Evolutionary conservation across 2,797 vertebrate genomes (phyloP).

Genomic region (Streptopelia turtur): DNA sequence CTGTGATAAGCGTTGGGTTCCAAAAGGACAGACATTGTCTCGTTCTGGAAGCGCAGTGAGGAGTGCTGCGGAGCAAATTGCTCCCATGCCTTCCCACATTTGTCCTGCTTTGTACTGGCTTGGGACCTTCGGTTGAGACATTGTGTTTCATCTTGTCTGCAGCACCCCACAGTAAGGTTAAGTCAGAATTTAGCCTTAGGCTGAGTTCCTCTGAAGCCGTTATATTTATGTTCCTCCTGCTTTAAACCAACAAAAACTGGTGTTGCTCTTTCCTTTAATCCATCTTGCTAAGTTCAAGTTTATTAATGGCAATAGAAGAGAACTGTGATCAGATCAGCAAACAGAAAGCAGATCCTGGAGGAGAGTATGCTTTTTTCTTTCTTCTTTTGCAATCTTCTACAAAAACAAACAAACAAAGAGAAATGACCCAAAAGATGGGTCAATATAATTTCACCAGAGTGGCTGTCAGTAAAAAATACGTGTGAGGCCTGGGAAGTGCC

Average conservation of each 20-base stretch:
- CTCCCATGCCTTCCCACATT: slow-evolving; percentile 42
- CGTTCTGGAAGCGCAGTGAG: slow-evolving; percentile 11
- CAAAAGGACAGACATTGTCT: not conserved
- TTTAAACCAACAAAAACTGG: slow-evolving; percentile 43
- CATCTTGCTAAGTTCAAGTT: slow-evolving; percentile 19
- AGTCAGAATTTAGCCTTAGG: slow-evolving; percentile 54
- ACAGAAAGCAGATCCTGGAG: not conserved
- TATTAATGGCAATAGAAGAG: slow-evolving; percentile 25
- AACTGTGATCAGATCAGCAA: slow-evolving; percentile 25
- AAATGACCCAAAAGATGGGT: not conserved
- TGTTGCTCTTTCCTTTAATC: slow-evolving; percentile 45
- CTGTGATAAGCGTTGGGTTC: not conserved
- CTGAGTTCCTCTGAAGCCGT: slow-evolving; percentile 44
- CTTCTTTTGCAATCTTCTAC: not conserved
- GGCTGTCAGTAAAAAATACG: not conserved
- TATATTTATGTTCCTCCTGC: not conserved
- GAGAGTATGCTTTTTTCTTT: not conserved
- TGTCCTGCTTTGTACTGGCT: slow-evolving; percentile 33
- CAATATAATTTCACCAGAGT: not conserved
- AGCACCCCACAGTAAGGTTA: slow-evolving; percentile 48
- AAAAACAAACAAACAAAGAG: not conserved
- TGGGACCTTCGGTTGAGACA: slow-evolving; percentile 2
- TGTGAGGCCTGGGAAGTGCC: not conserved
- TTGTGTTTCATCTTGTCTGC: slow-evolving; percentile 35
- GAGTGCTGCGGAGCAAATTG: slow-evolving; percentile 33